Conservation (phyloP, 2,113 vertebrate species). For the Xiphophorus couchianus region DNA sequence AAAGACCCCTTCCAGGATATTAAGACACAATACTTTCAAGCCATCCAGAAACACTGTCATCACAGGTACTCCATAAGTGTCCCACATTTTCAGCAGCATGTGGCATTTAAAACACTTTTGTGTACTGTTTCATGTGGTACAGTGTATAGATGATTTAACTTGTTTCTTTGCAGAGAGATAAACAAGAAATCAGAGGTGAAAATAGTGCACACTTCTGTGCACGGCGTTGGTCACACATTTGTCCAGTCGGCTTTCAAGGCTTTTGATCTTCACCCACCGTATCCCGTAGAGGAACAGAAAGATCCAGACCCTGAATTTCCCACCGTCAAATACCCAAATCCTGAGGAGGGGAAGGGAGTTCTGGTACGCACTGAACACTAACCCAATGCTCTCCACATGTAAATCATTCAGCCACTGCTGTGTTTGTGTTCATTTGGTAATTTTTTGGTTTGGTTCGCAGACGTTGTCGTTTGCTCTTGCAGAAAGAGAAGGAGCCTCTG, state of each 20-base stretch:
- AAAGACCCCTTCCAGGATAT: conserved; percentile 84
- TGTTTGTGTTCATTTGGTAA: conserved; percentile 3
- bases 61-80: conserved; percentile 82
- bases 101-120: background rate
- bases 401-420: background rate
- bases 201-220: conserved; percentile 96
- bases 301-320: conserved; percentile 95
- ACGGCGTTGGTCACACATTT: conserved; percentile 92
- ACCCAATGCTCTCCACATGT: background rate
- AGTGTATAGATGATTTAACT: background rate
- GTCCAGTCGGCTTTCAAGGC: conserved; percentile 91
- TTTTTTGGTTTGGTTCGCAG: conserved; percentile 71
- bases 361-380: conserved; percentile 81
- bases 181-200: conserved; percentile 88
- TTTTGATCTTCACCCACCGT: conserved; percentile 90
- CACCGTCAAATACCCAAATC: conserved; percentile 96
- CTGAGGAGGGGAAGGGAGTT: conserved; percentile 96
- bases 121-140: background rate
- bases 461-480: conserved; percentile 93
- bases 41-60: conserved; percentile 91
- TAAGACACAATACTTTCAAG: conserved; percentile 86
- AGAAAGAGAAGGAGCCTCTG: conserved; percentile 86
- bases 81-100: background rate
- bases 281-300: conserved; percentile 93
- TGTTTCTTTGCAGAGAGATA: conserved; percentile 80